Evolutionary conservation across 2,888 invertebrate genomes (phyloP), one percentile per base, ranked within the genome.

Genomic region (Drosophila mimica): DNA sequence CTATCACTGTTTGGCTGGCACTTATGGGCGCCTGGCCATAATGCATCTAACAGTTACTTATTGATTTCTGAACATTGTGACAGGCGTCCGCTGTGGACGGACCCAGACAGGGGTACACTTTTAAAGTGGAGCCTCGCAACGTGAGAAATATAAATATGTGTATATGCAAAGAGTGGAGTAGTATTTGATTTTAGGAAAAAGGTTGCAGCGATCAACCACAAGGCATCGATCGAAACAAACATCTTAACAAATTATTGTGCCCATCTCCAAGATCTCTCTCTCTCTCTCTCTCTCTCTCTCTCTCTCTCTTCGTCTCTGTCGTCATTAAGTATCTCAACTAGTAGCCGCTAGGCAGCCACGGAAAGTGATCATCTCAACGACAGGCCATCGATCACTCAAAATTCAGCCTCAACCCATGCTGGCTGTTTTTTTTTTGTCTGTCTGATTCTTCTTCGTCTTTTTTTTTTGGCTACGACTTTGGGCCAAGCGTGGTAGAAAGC

Each of bases 301-400:
- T n/a, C 20, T 33, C 7, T 51, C n/a, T 31, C 38, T 46, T 31
- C 33, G 15, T 52, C 52, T 61, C 34, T 38, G 48, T 62, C 69
- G 66, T 73, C 79, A 82, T 82, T 89, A 87, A 89, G 86, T 88
- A 89, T 88, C 89, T 85, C 88, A 88, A 90, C 88, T 88, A 89
- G 87, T 90, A 90, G 88, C 85, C 89, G 90, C 90, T 87, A 88
- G 89, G 89, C 87, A 87, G 89, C 87, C 82, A 89, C 82, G 76
- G 74, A 79, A 86, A 91, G 88, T 88, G 86, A 90, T 90, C 89
- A 91, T 84, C 87, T 90, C 89, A 83, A 74, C 82, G 84, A 90
- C 87, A 84, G 84, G 82, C 81, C 90, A 90, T 90, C 91, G 89
- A 90, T 90, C 89, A 90, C 86, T 80, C 84, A 69, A 78, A 58